These are phyloP conservation scores for Archaeoteleia sp. DNA, from an alignment of 2,888 invertebrate genomes.

Conservation along the genomic window DNA sequence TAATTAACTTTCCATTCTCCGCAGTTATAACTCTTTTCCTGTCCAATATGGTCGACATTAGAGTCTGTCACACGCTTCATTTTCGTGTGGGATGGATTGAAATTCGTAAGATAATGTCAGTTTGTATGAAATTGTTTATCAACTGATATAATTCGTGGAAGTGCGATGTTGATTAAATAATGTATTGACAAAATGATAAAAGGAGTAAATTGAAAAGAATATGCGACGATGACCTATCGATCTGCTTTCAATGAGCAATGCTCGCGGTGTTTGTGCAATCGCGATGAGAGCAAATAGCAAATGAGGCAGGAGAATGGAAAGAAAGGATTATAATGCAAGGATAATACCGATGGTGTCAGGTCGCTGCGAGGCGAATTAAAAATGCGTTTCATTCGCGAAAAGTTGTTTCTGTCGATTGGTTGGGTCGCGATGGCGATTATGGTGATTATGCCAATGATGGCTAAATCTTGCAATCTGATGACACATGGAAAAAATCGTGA, in stretches of 20 bases:
- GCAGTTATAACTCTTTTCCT: no score
- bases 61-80: no score
- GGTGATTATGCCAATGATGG: not conserved
- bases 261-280: conserved; percentile 16
- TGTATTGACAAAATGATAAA: conserved; percentile 1
- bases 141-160: no score
- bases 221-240: conserved; percentile 12
- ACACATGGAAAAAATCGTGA: no score
- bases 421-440: not conserved
- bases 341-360: conserved; percentile 20
- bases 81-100: no score
- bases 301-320: conserved; percentile 11
- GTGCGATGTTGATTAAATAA: no score
- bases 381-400: conserved; percentile 9
- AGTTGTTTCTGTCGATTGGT: not conserved
- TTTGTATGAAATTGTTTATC: no score
- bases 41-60: no score
- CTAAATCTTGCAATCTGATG: not conserved
- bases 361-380: not conserved
- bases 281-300: conserved; percentile 15
- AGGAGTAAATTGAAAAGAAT: conserved; percentile 3
- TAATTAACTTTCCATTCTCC: no score
- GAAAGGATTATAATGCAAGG: conserved; percentile 8
- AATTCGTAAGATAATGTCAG: no score
- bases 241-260: conserved; percentile 11